These are phyloP conservation scores for Ormyrus labotus DNA, from an alignment of 2,888 invertebrate genomes.

Conservation along the genomic window DNA sequence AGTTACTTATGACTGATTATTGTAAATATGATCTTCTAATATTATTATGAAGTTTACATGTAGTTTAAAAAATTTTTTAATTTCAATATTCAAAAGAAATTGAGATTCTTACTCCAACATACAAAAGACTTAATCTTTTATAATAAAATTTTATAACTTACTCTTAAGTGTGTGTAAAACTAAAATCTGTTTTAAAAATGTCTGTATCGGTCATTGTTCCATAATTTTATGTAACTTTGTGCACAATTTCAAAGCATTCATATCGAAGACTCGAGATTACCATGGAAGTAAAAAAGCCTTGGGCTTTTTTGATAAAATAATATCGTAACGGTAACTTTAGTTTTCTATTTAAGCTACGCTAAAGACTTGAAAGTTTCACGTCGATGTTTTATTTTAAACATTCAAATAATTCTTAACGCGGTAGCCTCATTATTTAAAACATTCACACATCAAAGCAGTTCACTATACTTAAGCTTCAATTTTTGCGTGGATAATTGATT, in stretches of 20 bases:
- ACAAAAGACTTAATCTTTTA: too few relatives aligned
- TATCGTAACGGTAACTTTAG: slow-evolving; percentile 29
- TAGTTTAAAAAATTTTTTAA: slow-evolving; percentile 19
- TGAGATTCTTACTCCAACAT: too few relatives aligned
- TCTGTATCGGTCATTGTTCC: background rate
- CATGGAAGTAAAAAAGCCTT: background rate
- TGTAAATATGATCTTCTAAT: background rate
- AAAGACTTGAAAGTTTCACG: background rate
- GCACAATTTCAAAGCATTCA: background rate
- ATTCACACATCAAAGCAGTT: slow-evolving; percentile 14
- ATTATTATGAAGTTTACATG: background rate
- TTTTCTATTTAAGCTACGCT: background rate
- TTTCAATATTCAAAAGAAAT: background rate
- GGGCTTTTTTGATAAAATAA: slow-evolving; percentile 15
- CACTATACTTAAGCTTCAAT: slow-evolving; percentile 11
- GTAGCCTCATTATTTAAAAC: background rate
- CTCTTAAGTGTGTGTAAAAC: background rate
- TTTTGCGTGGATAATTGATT: background rate
- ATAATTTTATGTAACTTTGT: background rate
- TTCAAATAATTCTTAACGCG: background rate
- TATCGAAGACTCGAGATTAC: background rate
- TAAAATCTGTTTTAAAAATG: slow-evolving; percentile 1
- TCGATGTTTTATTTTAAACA: slow-evolving; percentile 9
- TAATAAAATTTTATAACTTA: background rate
- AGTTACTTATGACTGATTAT: background rate